phyloP scores from a whole-genome alignment of 2,888 invertebrate species.

The Lycia hirtaria region DNA sequence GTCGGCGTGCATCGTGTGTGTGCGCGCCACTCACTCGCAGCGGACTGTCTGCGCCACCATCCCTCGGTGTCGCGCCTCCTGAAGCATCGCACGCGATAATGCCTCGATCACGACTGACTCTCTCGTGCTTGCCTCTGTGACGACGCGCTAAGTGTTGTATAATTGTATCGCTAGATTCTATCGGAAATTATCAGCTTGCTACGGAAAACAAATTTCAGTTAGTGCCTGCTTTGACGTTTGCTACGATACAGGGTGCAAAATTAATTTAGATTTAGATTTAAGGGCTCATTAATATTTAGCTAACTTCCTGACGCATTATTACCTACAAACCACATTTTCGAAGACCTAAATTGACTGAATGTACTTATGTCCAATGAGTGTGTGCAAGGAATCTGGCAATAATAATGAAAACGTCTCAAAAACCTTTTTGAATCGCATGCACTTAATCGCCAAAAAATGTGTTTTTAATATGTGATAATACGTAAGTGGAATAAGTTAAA shows the following conservation, averaged over 20 bases:
- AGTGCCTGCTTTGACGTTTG: conserved; percentile 68
- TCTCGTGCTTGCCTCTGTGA: conserved; percentile 65
- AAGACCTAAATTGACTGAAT: background rate
- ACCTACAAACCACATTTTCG: too few species aligned
- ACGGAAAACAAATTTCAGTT: conserved; percentile 78
- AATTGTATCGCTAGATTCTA: conserved; percentile 81
- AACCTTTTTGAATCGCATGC: too few species aligned
- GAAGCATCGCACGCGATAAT: conserved; percentile 83
- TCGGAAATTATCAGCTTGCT: conserved; percentile 79
- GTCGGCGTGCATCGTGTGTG: conserved; percentile 78
- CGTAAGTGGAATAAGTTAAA: too few species aligned
- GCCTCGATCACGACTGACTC: conserved; percentile 80
- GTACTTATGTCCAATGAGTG: too few species aligned
- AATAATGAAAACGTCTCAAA: too few species aligned
- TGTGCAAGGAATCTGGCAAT: too few species aligned
- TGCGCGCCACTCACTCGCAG: conserved; percentile 62
- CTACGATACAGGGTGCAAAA: conserved; percentile 62
- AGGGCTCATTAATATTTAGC: too few species aligned
- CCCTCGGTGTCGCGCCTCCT: conserved; percentile 72
- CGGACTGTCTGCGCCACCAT: conserved; percentile 70
- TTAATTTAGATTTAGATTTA: conserved; percentile 7
- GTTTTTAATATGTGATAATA: too few species aligned
- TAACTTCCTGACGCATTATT: too few species aligned
- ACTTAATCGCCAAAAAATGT: too few species aligned
- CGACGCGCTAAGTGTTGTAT: conserved; percentile 79